phyloP scores from a whole-genome alignment of 2,888 invertebrate genomes.

The Allygus modestus region DNA sequence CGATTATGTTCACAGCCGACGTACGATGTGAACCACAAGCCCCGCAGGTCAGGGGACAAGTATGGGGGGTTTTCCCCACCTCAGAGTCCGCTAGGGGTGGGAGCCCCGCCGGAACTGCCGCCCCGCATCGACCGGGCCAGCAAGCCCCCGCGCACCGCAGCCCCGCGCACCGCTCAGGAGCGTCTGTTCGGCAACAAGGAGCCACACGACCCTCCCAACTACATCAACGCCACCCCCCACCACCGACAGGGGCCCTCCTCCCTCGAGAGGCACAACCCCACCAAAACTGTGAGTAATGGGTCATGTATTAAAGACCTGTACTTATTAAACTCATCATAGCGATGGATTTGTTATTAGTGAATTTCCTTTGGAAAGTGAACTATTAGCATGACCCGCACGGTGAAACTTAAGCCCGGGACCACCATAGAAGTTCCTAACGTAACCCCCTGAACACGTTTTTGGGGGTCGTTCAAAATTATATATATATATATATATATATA shows the following conservation, averaged over 20 bases:
- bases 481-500: no score
- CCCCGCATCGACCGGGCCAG: constrained; percentile 88
- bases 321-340: no score
- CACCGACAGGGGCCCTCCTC: constrained; percentile 74
- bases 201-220: constrained; percentile 74
- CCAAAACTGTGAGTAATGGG: constrained; percentile 69
- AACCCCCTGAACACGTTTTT: no score
- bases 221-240: constrained; percentile 76
- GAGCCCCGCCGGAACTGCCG: constrained; percentile 87
- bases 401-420: no score
- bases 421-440: no score
- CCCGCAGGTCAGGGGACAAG: constrained; percentile 69
- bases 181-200: constrained; percentile 80
- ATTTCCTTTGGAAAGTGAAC: no score
- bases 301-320: background rate
- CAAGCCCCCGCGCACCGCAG: constrained; percentile 81
- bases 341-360: no score
- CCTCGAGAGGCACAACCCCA: constrained; percentile 73
- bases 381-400: no score
- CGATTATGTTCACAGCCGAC: constrained; percentile 66
- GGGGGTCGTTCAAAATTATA: no score
- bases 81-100: constrained; percentile 68
- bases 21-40: constrained; percentile 70
- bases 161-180: constrained; percentile 81
- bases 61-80: constrained; percentile 80